Base-by-base conservation (phyloP, 2,797 vertebrate species). In the Peromyscus nudipes region DNA sequence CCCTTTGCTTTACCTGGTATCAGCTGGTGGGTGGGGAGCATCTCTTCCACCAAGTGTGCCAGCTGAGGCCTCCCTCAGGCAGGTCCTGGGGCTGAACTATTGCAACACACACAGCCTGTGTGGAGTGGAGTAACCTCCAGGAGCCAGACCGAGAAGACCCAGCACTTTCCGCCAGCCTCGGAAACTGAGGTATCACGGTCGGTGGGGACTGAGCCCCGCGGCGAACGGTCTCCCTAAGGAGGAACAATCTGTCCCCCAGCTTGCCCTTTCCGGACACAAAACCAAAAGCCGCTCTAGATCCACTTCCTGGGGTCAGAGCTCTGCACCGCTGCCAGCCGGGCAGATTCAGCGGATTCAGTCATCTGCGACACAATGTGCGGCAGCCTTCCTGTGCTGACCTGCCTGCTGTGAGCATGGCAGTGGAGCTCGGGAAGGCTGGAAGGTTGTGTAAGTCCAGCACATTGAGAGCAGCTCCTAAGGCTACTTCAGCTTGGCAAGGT, bases 181-280 rank as follows among this genome's bases (percentile, higher is more conserved):
- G 76, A 69, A 49, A 60, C 49, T 31, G n/a, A 31, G 49, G 49
- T 17, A 55, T 64, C 27, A 9, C 55, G 9, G 21, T 31, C 67
- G 57, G 40, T 34, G 69, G 29, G 0, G 0, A 55, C 0, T 3
- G 57, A 69, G 23, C 57, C 16, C 77, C 31, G 0, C 1, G 57
- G 31, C 27, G 31, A 82, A 52, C 1, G 37, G 17, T 62, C 79
- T 82, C 64, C 40, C 67, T n/a, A 10, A 31, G 60, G 86, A 55
- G 27, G 8, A 75, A 60, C 25, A 84, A 14, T 43, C 43, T 25
- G 11, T 75, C 65, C n/a, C 64, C n/a, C 19, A 10, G 4, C n/a
- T 27, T 21, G 27, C 55, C 84, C 49, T 49, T 96, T 87, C 25
- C 16, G 19, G 52, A 69, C 5, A 55, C 10, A 89, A 76, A 92